Percentiles rank a stretch among this genome's conserved stretches.
These are phyloP conservation scores for Calameuta pallipes DNA, from an alignment of 2,888 invertebrate genomes.

Conservation along the genomic window DNA sequence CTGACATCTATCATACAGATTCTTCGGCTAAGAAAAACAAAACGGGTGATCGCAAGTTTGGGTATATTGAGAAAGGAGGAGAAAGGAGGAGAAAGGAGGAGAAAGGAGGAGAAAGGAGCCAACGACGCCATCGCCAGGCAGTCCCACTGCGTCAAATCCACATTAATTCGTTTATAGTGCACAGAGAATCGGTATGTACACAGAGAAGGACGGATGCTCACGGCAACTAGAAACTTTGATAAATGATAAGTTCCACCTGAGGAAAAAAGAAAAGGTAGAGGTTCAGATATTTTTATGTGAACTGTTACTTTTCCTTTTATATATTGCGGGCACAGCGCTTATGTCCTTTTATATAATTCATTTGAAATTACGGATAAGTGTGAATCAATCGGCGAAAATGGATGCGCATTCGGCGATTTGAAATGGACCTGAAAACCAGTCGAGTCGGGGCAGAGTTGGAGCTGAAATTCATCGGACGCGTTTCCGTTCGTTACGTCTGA, in stretches of 20 bases:
- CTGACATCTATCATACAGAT: background rate
- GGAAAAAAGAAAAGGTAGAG: background rate
- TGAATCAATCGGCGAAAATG: background rate
- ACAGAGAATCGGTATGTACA: slow-evolving; percentile 18
- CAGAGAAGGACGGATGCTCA: background rate
- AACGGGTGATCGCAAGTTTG: background rate
- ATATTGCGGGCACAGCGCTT: background rate
- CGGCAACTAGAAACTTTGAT: background rate
- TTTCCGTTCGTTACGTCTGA: background rate
- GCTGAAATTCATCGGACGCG: background rate
- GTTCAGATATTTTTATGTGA: background rate
- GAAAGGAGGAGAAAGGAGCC: slow-evolving; percentile 8
- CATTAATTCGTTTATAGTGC: slow-evolving; percentile 22
- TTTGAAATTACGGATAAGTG: background rate
- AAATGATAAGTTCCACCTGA: background rate
- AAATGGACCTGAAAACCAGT: background rate
- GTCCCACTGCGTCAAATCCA: slow-evolving; percentile 10
- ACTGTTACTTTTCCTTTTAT: background rate
- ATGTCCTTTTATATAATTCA: background rate
- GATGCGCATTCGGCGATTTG: background rate
- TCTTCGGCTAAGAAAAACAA: background rate
- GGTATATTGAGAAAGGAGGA: background rate
- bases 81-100: slow-evolving; percentile 6
- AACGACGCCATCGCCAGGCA: background rate
- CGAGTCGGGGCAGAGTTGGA: background rate